Conservation (phyloP, 2,888 invertebrate genomes). For the Philhelius pedissequus region DNA sequence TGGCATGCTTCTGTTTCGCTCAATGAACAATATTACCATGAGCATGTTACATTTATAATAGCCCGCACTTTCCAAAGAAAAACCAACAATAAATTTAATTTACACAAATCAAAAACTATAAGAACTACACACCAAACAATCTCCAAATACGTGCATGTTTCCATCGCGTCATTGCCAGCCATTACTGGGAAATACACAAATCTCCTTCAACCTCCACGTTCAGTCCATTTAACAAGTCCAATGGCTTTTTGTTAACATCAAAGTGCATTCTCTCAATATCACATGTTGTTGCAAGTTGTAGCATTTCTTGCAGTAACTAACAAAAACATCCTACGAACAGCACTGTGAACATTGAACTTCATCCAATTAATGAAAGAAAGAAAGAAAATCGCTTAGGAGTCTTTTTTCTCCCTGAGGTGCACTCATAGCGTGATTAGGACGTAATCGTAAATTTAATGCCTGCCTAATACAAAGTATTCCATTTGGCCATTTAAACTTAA, state of each 20-base stretch:
- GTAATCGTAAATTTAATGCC: slow-evolving; percentile 59
- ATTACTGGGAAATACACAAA: slow-evolving; percentile 30
- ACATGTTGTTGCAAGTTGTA: slow-evolving; percentile 1
- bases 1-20: too few relatives aligned
- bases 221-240: slow-evolving; percentile 35
- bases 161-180: neutral
- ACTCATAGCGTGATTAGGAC: slow-evolving; percentile 54
- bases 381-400: neutral
- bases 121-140: slow-evolving; percentile 30
- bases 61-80: slow-evolving; percentile 35
- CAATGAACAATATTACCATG: too few relatives aligned
- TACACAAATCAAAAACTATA: neutral
- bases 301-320: neutral
- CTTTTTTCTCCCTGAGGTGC: neutral
- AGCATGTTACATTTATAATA: neutral
- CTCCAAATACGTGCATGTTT: neutral
- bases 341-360: slow-evolving; percentile 55
- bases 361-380: slow-evolving; percentile 45
- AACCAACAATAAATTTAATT: slow-evolving; percentile 37
- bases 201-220: neutral
- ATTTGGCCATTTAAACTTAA: slow-evolving; percentile 53
- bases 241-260: slow-evolving; percentile 56
- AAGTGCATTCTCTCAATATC: slow-evolving; percentile 26
- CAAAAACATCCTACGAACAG: neutral
- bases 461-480: slow-evolving; percentile 52